Conservation (phyloP, 92 coral and sea anemone genomes). For the Bergia sp. region DNA sequence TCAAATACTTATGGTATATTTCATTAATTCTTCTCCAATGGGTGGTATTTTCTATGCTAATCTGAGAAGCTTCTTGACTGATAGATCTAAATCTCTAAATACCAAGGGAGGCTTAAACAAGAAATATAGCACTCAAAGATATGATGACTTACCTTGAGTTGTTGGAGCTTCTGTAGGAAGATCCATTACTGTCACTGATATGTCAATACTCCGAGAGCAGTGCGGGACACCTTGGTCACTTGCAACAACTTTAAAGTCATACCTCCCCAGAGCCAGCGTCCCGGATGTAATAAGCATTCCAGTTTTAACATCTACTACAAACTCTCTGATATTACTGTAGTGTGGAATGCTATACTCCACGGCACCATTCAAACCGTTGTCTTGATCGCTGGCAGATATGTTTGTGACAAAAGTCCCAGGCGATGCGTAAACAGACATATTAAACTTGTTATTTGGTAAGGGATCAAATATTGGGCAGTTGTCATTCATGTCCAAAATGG, state of each 20-base stretch:
- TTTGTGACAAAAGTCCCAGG: constrained; percentile 47
- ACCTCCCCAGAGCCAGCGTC: constrained; percentile 26
- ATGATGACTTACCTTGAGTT: neutral
- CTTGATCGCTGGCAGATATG: constrained; percentile 61
- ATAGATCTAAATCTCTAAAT: neutral
- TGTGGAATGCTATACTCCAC: constrained; percentile 47
- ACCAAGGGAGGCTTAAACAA: neutral
- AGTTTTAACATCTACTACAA: constrained; percentile 46
- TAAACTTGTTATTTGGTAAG: constrained; percentile 2
- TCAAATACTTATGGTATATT: too few species aligned
- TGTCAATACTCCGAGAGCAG: constrained; percentile 55
- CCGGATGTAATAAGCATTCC: constrained; percentile 47
- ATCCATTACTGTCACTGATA: constrained; percentile 46
- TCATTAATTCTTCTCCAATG: neutral
- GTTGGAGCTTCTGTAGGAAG: constrained; percentile 8
- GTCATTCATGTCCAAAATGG: constrained; percentile 61
- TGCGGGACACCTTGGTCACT: constrained; percentile 67
- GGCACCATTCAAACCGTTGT: constrained; percentile 67
- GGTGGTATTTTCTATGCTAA: too few species aligned
- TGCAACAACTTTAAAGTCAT: constrained; percentile 58
- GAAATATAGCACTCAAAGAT: neutral
- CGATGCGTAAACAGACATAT: constrained; percentile 42
- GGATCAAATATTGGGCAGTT: constrained; percentile 71
- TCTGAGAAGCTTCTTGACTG: neutral
- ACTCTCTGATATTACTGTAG: constrained; percentile 14